Evolutionary conservation across 2,113 vertebrate species (phyloP).

Genomic region (Crotalus viridis): DNA sequence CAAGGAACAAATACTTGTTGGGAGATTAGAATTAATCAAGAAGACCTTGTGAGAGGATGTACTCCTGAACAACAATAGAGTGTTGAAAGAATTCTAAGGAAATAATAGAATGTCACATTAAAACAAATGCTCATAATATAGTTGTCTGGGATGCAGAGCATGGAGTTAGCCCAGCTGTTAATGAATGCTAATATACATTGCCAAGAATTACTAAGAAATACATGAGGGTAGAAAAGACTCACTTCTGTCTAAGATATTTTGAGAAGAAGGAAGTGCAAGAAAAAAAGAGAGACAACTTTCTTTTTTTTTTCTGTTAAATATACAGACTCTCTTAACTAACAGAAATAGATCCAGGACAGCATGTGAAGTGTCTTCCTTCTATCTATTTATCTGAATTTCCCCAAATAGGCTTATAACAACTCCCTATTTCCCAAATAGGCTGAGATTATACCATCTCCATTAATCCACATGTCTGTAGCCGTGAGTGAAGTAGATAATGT

Average conservation of each 20-base stretch:
- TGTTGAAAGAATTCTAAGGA: background rate
- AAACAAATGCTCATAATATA: background rate
- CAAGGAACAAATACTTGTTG: background rate
- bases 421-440: background rate
- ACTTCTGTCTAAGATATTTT: background rate
- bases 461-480: background rate
- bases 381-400: background rate
- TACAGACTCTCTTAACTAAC: background rate
- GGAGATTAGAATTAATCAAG: background rate
- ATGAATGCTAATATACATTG: background rate
- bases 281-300: background rate
- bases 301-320: background rate
- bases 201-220: background rate
- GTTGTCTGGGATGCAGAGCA: background rate
- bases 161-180: background rate
- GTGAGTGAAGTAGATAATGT: background rate
- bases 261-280: background rate
- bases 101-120: background rate
- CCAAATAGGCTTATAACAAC: background rate
- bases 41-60: background rate
- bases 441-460: background rate
- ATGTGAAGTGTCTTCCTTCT: background rate
- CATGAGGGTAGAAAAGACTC: background rate
- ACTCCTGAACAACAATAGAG: background rate
- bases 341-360: background rate